Percentiles rank a stretch among this genome's conserved stretches.
phyloP scores from a whole-genome alignment of 2,113 vertebrate genomes.

The Mus pahari region DNA sequence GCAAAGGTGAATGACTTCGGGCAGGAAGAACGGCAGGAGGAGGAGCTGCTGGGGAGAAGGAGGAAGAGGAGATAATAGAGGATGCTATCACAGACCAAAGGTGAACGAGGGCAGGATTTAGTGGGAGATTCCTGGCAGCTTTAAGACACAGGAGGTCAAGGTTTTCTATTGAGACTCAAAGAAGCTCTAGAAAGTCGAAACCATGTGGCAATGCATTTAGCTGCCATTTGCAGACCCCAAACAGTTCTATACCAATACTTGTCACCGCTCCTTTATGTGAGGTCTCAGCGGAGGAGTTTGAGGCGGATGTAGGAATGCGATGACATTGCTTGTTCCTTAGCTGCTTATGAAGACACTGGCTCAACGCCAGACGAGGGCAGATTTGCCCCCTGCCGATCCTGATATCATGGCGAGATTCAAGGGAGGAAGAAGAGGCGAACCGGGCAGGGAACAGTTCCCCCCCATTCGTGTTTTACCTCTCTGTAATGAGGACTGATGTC shows the following conservation, averaged over 20 bases:
- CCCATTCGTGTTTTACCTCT: background rate
- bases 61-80: background rate
- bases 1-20: background rate
- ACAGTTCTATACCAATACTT: background rate
- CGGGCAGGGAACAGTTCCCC: background rate
- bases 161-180: constrained; percentile 15
- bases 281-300: background rate
- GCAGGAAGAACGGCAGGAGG: background rate
- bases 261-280: background rate
- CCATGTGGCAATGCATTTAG: background rate
- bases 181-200: background rate
- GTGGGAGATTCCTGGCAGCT: background rate
- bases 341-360: background rate
- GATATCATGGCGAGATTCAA: background rate
- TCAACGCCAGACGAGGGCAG: background rate
- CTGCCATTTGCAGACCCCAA: background rate
- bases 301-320: background rate
- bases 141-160: background rate
- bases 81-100: background rate
- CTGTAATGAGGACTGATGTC: background rate
- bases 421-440: background rate
- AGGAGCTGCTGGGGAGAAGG: too few species aligned
- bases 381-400: background rate
- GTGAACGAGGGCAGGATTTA: background rate
- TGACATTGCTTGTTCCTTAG: background rate